Percentiles rank a stretch among this genome's conserved stretches.
These are phyloP conservation scores for Bellardia bayeri DNA, from an alignment of 2,888 invertebrate genomes.

Conservation along the genomic window DNA sequence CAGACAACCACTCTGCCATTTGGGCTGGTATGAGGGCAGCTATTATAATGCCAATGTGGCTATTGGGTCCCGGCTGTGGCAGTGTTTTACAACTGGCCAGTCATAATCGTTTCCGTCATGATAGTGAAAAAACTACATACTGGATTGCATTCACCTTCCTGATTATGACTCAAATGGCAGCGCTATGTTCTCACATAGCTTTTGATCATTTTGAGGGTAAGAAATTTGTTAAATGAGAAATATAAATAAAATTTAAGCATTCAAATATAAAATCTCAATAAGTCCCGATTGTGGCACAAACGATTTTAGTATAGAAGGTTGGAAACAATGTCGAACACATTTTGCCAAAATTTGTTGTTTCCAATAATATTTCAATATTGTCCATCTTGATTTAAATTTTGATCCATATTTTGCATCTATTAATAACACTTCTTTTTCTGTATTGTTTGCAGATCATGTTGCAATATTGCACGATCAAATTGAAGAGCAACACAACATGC, in stretches of 20 bases:
- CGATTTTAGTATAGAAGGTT: too few species aligned
- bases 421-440: too few species aligned
- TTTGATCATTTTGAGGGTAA: conserved; percentile 82
- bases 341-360: too few species aligned
- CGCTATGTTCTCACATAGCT: conserved; percentile 79
- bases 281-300: too few species aligned
- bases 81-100: conserved; percentile 93
- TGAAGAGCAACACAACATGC: conserved; percentile 80
- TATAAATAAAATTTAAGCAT: too few species aligned
- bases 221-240: background rate
- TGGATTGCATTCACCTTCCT: conserved; percentile 81
- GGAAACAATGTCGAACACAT: too few species aligned
- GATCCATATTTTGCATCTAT: too few species aligned
- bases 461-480: conserved; percentile 79
- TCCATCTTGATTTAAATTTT: too few species aligned
- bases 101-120: conserved; percentile 91
- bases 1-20: conserved; percentile 72
- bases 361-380: too few species aligned
- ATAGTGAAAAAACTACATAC: conserved; percentile 85
- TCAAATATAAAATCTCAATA: too few species aligned
- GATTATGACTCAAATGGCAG: conserved; percentile 78
- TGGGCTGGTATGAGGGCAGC: conserved; percentile 74
- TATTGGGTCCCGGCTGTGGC: conserved; percentile 94
- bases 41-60: conserved; percentile 85
- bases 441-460: conserved; percentile 78